Evolutionary conservation across 1,140 invertebrate genomes (phyloP), one percentile per base, ranked within the genome.

Genomic region (Pararge aegeria): DNA sequence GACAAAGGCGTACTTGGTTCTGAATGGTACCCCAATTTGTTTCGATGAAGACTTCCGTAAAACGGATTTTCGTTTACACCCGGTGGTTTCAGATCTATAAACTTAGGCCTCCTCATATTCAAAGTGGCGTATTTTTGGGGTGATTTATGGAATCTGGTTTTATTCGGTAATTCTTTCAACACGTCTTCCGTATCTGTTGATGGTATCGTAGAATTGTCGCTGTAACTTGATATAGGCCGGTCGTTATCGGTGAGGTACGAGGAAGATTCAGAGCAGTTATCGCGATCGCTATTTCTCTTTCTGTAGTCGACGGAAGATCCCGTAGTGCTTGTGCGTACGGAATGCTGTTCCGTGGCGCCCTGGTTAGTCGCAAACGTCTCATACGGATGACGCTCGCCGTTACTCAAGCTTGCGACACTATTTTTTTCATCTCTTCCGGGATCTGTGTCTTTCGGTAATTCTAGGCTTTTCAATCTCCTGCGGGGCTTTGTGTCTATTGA

Each of bases 91-190:
- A 91, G 61, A 64, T 91, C 88, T 63, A 91, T 90, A 70, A 89
- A 88, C 67, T 90, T 90, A 12, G 90, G 90, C 56, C 90, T 74
- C 46, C 89, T 70, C 66, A 80, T 71, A 54, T 90, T 91, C 20
- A 91, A 66, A 0, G 90, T 91, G 1, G 90, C 90, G 63, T 79
- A 91, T 67, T 91, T 91, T 58, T 91, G 90, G 10, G 89, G 89
- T 10, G 87, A 90, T 68, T 80, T 82, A 55, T 90, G 83, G 64
- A 90, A 90, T 71, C 87, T 89, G 0, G 87, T 83, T 75, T 83
- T 87, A 30, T 76, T 89, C 12, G 88, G 90, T 21, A 91, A 75
- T 66, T 91, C 90, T 70, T 83, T 87, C 29, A 91, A 67, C 21
- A 90, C 88, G 50, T 91, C 89, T 69, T 89, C 87, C 9, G 83